Percentiles rank a stretch among this genome's conserved stretches.
Evolutionary conservation across 1,140 invertebrate genomes (phyloP).

Genomic region (Drosophila varians): DNA sequence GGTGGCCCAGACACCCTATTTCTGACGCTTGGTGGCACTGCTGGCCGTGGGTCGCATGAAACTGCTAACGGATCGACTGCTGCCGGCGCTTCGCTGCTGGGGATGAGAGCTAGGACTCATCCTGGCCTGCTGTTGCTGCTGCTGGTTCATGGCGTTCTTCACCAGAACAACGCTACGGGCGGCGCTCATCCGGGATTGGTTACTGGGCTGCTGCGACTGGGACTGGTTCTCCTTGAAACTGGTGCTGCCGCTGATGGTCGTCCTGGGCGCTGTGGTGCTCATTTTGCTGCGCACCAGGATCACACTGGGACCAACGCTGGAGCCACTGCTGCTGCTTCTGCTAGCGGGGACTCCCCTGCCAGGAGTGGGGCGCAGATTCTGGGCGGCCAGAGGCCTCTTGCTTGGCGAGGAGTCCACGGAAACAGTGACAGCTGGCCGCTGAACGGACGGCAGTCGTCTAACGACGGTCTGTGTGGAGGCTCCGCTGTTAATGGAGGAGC

Average conservation of each 20-base stretch:
- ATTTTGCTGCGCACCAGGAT: conserved; percentile 71
- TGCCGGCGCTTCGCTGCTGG: conserved; percentile 50
- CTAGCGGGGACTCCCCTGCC: conserved; percentile 87
- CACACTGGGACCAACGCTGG: conserved; percentile 84
- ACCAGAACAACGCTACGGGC: conserved; percentile 75
- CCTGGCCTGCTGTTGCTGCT: conserved; percentile 38
- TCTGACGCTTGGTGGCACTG: conserved; percentile 84
- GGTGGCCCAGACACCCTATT: conserved; percentile 28
- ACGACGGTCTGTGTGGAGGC: conserved; percentile 92
- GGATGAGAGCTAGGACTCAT: conserved; percentile 33
- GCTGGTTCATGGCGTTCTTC: conserved; percentile 70
- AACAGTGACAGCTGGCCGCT: conserved; percentile 61
- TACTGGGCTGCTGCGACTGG: conserved; percentile 15
- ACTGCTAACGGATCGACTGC: conserved; percentile 82
- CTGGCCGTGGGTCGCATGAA: conserved; percentile 86
- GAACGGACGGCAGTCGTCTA: conserved; percentile 85
- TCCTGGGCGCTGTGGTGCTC: conserved; percentile 7
- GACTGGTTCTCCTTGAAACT: conserved; percentile 77
- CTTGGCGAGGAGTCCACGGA: conserved; percentile 79
- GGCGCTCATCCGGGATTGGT: conserved; percentile 48
- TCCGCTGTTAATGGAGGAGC: conserved; percentile 92
- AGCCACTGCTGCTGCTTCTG: conserved; percentile 89
- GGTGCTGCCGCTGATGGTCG: conserved; percentile 56
- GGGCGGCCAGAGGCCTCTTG: conserved; percentile 68
- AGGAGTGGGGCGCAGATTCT: conserved; percentile 47